Conservation (phyloP, 2,797 vertebrate species). For the Scyliorhinus canicula region DNA sequence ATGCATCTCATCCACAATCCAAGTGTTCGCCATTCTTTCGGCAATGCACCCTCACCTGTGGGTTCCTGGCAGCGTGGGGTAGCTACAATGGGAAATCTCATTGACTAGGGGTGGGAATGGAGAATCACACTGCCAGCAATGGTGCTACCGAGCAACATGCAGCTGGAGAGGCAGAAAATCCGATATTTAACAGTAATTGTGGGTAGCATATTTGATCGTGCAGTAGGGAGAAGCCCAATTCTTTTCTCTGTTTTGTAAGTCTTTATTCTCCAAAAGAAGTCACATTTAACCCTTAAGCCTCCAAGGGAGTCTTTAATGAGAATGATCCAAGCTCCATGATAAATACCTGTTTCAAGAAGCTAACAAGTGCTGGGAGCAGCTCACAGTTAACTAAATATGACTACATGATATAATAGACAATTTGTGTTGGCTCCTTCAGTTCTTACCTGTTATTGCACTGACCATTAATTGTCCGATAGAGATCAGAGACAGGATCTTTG, state of each 20-base stretch:
- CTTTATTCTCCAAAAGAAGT: not conserved
- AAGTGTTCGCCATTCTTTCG: not conserved
- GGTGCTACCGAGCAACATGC: no score
- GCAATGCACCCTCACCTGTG: no score
- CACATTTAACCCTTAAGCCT: not conserved
- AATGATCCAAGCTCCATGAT: not conserved
- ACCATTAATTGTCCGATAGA: slow-evolving; percentile 65
- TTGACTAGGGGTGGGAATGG: no score
- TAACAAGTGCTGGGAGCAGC: not conserved
- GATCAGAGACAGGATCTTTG: slow-evolving; percentile 42
- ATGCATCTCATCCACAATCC: not conserved
- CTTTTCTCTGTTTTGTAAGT: not conserved
- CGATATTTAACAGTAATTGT: no score
- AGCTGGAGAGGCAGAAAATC: no score
- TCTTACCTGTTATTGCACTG: slow-evolving; percentile 80
- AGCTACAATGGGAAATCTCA: no score
- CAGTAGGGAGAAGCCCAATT: no score
- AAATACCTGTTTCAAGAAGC: not conserved
- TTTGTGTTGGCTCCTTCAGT: not conserved
- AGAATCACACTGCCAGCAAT: no score
- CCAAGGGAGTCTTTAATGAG: not conserved
- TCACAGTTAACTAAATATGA: not conserved
- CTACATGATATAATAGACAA: not conserved
- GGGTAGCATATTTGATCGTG: no score
- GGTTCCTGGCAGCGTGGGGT: no score